phyloP scores from a whole-genome alignment of 1,140 invertebrate genomes.

The Ephestia elutella region DNA sequence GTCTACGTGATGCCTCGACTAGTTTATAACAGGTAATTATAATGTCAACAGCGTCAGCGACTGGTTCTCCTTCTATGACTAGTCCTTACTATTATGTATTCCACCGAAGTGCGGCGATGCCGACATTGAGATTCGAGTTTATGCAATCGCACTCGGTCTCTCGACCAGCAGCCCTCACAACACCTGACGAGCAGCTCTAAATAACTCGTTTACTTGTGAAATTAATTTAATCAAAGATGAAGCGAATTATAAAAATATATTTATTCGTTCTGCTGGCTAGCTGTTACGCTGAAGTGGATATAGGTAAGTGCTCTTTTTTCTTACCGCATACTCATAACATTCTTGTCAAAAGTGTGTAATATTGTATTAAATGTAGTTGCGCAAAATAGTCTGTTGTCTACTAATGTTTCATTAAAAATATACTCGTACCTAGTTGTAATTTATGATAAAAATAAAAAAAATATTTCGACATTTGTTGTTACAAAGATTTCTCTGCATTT shows the following conservation, averaged over 20 bases:
- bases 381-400: too few relatives aligned
- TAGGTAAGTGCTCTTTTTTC: conserved; percentile 29
- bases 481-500: too few relatives aligned
- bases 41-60: neutral
- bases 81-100: conserved; percentile 1
- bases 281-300: conserved; percentile 33
- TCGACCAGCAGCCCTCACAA: conserved; percentile 4
- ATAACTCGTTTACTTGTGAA: neutral
- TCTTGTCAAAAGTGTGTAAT: too few relatives aligned
- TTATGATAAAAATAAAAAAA: too few relatives aligned
- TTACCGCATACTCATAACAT: too few relatives aligned
- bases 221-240: neutral
- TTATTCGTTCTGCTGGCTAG: neutral
- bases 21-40: too few relatives aligned
- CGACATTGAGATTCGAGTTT: conserved; percentile 37
- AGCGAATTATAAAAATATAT: conserved; percentile 4
- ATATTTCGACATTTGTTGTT: too few relatives aligned
- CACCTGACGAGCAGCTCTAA: neutral
- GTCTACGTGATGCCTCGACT: too few relatives aligned
- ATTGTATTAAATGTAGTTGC: too few relatives aligned
- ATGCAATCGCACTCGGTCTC: conserved; percentile 33
- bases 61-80: neutral
- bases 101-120: neutral
- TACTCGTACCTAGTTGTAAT: too few relatives aligned
- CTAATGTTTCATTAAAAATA: too few relatives aligned